phyloP scores from a whole-genome alignment of 2,888 invertebrate genomes.

The Stegana nigrithorax region DNA sequence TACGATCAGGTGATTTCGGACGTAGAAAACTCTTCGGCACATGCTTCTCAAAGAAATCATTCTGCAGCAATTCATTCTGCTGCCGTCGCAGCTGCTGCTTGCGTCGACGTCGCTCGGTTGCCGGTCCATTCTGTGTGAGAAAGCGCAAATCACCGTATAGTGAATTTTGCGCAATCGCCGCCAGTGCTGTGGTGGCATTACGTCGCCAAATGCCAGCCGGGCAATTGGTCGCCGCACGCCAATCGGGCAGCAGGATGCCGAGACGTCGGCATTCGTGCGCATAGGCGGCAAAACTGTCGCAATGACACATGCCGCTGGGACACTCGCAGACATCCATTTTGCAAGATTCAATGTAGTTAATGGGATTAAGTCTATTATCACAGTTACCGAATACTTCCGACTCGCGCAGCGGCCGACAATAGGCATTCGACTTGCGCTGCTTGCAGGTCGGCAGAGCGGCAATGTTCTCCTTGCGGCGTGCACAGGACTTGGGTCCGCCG shows the following conservation, averaged over 20 bases:
- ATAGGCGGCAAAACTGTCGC: conserved; percentile 90
- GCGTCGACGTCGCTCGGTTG: no score
- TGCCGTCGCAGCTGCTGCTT: conserved; percentile 41
- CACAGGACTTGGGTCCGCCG: conserved; percentile 81
- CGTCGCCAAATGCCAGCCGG: conserved; percentile 66
- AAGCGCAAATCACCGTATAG: conserved; percentile 48
- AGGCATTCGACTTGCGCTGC: conserved; percentile 69
- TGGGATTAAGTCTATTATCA: conserved; percentile 81
- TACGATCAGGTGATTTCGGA: conserved; percentile 64
- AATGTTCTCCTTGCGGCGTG: conserved; percentile 71
- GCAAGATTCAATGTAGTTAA: conserved; percentile 88
- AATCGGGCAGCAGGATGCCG: conserved; percentile 78
- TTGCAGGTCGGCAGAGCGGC: conserved; percentile 70
- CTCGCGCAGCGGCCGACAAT: conserved; percentile 71
- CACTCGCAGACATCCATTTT: conserved; percentile 91
- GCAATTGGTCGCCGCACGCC: conserved; percentile 80
- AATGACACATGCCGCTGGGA: conserved; percentile 82
- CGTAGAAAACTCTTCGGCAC: conserved; percentile 65
- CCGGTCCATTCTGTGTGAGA: conserved; percentile 21
- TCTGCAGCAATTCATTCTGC: conserved; percentile 50
- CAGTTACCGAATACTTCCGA: conserved; percentile 79
- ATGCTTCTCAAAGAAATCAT: conserved; percentile 64
- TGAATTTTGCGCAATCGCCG: conserved; percentile 34
- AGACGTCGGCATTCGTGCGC: conserved; percentile 86
- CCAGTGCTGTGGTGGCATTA: conserved; percentile 45